phyloP scores from a whole-genome alignment of 2,888 invertebrate genomes.

The Stratiomys singularior region DNA sequence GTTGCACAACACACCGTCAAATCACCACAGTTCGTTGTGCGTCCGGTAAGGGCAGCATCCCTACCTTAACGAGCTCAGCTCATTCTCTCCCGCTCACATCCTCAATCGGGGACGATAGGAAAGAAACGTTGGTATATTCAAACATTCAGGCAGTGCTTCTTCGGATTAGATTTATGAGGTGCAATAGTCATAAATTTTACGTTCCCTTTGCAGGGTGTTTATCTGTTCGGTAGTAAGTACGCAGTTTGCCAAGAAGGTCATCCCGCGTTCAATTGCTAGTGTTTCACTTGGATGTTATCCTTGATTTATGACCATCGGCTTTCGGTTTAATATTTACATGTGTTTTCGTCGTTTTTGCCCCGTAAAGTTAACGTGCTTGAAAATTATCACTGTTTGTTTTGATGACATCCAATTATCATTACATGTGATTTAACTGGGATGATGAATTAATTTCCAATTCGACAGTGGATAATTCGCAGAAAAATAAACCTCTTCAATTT shows the following conservation, averaged over 20 bases:
- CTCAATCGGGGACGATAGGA: background rate
- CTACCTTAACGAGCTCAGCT: background rate
- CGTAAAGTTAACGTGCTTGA: conserved; percentile 35
- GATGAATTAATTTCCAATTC: too few relatives aligned
- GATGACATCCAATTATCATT: conserved; percentile 27
- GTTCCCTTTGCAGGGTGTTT: conserved; percentile 46
- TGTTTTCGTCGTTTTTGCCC: too few relatives aligned
- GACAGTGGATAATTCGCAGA: too few relatives aligned
- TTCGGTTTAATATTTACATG: conserved; percentile 22
- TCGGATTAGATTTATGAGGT: conserved; percentile 53
- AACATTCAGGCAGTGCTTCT: background rate
- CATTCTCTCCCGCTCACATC: conserved; percentile 8
- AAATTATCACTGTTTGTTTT: conserved; percentile 25
- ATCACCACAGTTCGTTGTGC: background rate
- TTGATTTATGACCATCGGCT: conserved; percentile 32
- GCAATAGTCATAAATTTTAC: conserved; percentile 53
- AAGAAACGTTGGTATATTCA: background rate
- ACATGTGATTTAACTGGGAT: background rate
- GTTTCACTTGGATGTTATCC: conserved; percentile 11
- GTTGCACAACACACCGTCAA: background rate
- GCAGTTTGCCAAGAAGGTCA: conserved; percentile 12
- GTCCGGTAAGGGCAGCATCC: conserved; percentile 22
- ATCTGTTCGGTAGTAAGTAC: conserved; percentile 31
- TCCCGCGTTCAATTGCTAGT: background rate
- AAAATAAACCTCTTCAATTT: too few relatives aligned